These are phyloP conservation scores for Pycnonotus jocosus DNA, from an alignment of 2,113 vertebrate genomes.

Conservation along the genomic window DNA sequence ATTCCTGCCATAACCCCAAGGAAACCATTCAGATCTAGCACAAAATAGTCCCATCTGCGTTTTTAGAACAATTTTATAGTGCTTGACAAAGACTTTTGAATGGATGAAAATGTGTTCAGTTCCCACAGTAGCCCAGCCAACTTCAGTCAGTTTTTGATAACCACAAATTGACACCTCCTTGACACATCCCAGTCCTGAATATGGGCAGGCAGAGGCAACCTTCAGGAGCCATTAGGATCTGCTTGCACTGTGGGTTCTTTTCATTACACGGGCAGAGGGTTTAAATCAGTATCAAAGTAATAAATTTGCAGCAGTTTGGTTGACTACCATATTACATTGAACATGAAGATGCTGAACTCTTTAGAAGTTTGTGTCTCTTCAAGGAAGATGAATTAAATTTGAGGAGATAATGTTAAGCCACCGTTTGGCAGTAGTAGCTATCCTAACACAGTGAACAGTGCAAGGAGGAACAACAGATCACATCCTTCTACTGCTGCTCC, in stretches of 20 bases:
- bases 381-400: neutral
- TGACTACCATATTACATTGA: neutral
- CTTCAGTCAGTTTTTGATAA: neutral
- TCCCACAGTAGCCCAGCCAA: neutral
- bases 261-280: neutral
- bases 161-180: neutral
- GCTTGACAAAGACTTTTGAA: neutral
- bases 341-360: neutral
- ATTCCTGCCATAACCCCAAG: neutral
- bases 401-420: neutral
- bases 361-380: neutral
- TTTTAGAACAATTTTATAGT: neutral
- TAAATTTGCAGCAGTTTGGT: neutral
- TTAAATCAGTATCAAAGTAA: neutral
- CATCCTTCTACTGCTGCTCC: neutral
- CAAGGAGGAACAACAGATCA: neutral
- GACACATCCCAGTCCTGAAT: neutral
- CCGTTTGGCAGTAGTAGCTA: neutral
- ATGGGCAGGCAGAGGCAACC: neutral
- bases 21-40: neutral
- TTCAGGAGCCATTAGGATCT: neutral
- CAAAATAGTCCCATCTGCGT: neutral
- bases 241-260: neutral
- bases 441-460: neutral
- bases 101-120: neutral